Percentiles rank a stretch among this genome's conserved stretches.
Evolutionary conservation across 2,797 vertebrate genomes (phyloP).

Genomic region (Lutjanus argentimaculatus): DNA sequence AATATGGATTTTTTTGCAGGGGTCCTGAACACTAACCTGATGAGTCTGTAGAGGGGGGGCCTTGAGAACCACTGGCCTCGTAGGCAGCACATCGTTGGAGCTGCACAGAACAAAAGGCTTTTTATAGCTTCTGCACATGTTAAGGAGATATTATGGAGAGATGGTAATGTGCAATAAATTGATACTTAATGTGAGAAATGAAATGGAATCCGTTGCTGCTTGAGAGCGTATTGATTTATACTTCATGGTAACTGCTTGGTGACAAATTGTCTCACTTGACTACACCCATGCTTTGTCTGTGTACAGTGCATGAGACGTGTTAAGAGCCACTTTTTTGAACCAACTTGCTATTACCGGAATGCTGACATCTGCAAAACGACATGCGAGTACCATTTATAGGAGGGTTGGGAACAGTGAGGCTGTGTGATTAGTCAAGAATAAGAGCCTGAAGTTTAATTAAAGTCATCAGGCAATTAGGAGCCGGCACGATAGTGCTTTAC

Average conservation of each 20-base stretch:
- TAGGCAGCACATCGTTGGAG: slow-evolving; percentile 3
- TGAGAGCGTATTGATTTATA: slow-evolving; percentile 70
- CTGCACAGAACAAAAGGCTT: slow-evolving; percentile 25
- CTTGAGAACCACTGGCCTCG: not conserved
- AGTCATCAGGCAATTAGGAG: slow-evolving; percentile 85
- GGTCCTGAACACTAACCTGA: no score
- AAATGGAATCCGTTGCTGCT: slow-evolving; percentile 60
- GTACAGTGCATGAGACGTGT: slow-evolving; percentile 47
- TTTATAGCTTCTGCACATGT: slow-evolving; percentile 43
- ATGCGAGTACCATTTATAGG: slow-evolving; percentile 60
- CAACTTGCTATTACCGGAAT: slow-evolving; percentile 65
- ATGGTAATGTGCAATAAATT: slow-evolving; percentile 72
- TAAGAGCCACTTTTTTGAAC: slow-evolving; percentile 67
- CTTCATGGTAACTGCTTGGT: slow-evolving; percentile 53
- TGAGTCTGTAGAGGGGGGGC: no score
- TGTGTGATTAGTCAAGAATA: slow-evolving; percentile 81
- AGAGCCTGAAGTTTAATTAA: slow-evolving; percentile 86
- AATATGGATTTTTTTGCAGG: no score
- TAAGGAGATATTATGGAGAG: slow-evolving; percentile 47
- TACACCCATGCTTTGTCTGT: slow-evolving; percentile 41
- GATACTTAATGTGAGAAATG: slow-evolving; percentile 68
- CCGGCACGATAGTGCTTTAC: slow-evolving; percentile 75
- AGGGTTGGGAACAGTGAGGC: slow-evolving; percentile 57
- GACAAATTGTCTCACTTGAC: slow-evolving; percentile 60
- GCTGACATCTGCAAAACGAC: slow-evolving; percentile 80